Percentiles rank a stretch among this genome's conserved stretches.
Evolutionary conservation across 2,113 vertebrate species (phyloP).

Genomic region (Burhinus oedicnemus): DNA sequence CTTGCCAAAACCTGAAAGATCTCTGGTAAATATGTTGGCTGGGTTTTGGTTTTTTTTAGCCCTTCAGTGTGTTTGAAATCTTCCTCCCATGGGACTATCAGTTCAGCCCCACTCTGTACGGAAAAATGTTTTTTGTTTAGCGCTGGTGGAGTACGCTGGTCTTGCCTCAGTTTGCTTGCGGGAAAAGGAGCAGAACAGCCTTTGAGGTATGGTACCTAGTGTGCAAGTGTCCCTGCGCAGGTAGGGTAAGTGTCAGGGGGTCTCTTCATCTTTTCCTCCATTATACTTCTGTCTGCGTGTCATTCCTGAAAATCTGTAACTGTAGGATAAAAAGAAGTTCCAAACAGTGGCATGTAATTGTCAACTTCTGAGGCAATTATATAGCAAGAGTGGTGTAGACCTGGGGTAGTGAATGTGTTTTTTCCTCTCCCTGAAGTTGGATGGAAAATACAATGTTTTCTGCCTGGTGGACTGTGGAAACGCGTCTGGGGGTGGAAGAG

Average conservation of each 20-base stretch:
- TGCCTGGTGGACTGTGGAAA: not conserved
- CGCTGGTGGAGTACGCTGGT: not conserved
- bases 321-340: not conserved
- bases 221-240: not conserved
- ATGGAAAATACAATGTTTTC: not conserved
- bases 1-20: not conserved
- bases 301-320: not conserved
- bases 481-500: not conserved
- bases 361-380: not conserved
- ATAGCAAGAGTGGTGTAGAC: not conserved
- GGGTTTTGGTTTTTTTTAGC: not conserved
- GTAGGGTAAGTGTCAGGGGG: not conserved
- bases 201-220: fast-evolving
- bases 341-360: not conserved
- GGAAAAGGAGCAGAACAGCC: not conserved
- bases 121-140: not conserved
- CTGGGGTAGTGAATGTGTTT: not conserved
- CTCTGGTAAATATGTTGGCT: not conserved
- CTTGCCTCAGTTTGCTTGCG: not conserved
- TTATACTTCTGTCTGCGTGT: fast-evolving
- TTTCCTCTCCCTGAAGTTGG: not conserved
- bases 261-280: not conserved
- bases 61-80: not conserved
- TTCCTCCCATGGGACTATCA: not conserved
- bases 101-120: not conserved